Evolutionary conservation across 2,797 vertebrate genomes (phyloP).

Genomic region (Chelon labrosus): DNA sequence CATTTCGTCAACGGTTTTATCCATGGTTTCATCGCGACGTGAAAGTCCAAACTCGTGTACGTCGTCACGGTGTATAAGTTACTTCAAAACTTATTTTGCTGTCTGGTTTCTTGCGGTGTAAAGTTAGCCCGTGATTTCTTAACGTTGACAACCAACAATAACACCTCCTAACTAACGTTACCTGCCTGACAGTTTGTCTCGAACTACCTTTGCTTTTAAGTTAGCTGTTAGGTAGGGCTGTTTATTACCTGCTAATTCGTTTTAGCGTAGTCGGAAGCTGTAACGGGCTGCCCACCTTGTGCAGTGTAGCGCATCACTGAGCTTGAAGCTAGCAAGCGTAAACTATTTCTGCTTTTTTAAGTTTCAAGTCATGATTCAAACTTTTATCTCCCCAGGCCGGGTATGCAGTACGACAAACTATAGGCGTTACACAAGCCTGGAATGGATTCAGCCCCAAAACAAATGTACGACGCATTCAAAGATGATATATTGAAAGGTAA

Average conservation of each 20-base stretch:
- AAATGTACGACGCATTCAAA: constrained; percentile 78
- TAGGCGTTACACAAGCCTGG: background rate
- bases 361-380: background rate
- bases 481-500: constrained; percentile 79
- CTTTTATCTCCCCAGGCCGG: constrained; percentile 44
- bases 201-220: background rate
- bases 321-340: background rate
- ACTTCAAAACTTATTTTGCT: background rate
- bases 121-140: background rate
- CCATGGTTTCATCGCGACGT: background rate
- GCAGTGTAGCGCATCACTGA: background rate
- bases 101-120: background rate
- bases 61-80: constrained; percentile 45
- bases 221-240: background rate
- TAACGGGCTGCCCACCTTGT: background rate
- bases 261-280: background rate
- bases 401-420: constrained; percentile 10
- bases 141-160: background rate
- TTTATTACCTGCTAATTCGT: background rate
- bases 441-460: constrained; percentile 57
- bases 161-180: background rate
- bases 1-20: background rate
- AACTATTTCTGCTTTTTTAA: background rate
- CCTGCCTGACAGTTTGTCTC: accelerated
- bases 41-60: background rate